A percentile compares a stretch with the other conserved stretches of the same genome.
Conservation (phyloP, 1,140 invertebrate species). For the Heliconius hermathena region DNA sequence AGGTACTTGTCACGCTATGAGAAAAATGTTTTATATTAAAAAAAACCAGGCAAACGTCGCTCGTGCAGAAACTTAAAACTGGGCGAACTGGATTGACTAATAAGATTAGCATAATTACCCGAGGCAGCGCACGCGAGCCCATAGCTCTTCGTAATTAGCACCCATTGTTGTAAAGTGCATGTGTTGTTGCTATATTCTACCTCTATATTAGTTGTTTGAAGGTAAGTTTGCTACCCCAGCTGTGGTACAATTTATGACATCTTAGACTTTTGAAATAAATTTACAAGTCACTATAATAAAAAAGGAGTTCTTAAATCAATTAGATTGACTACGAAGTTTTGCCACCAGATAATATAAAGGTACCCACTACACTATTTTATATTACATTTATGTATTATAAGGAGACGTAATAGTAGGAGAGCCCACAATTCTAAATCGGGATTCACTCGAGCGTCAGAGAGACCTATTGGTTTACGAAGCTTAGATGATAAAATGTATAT, state of each 20-base stretch:
- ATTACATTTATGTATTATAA: too few relatives aligned
- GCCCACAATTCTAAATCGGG: too few relatives aligned
- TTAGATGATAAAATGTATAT: too few relatives aligned
- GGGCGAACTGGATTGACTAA: conserved; percentile 70
- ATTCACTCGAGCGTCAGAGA: too few relatives aligned
- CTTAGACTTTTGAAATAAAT: too few relatives aligned
- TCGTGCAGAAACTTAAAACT: conserved; percentile 55
- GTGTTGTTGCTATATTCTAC: conserved; percentile 34
- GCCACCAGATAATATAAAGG: too few relatives aligned
- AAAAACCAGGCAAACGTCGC: conserved; percentile 17
- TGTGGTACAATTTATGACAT: conserved; percentile 22
- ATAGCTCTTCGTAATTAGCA: conserved; percentile 72
- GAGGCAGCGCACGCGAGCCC: conserved; percentile 60
- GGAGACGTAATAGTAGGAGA: too few relatives aligned
- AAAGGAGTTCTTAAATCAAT: background rate
- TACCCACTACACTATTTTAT: too few relatives aligned
- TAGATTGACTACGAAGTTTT: too few relatives aligned
- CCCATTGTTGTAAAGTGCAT: conserved; percentile 48
- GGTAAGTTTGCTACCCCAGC: conserved; percentile 23
- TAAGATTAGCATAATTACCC: conserved; percentile 75
- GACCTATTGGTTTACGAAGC: too few relatives aligned
- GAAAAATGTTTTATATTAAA: conserved; percentile 29
- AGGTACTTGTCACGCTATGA: conserved; percentile 27
- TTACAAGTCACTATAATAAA: background rate
- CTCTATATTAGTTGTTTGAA: conserved; percentile 27